Conservation (phyloP, 2,888 invertebrate species). For the Noctua janthe region DNA sequence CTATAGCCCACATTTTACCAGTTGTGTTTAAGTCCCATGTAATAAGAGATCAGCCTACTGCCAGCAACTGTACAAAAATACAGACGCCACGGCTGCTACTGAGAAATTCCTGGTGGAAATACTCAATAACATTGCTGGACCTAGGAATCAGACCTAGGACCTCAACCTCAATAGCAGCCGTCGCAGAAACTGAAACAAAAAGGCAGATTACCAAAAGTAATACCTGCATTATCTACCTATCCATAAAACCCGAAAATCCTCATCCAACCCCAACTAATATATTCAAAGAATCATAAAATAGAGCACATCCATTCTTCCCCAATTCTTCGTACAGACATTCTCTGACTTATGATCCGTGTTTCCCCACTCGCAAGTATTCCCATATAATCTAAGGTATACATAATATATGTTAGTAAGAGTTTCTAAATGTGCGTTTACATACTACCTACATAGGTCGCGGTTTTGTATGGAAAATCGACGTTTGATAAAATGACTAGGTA, state of each 20-base stretch:
- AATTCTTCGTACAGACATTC: slow-evolving; percentile 46
- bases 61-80: neutral
- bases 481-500: slow-evolving; percentile 38
- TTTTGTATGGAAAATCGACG: slow-evolving; percentile 9
- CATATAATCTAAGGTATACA: slow-evolving; percentile 62
- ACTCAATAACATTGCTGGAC: neutral
- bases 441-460: slow-evolving; percentile 49
- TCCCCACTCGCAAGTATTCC: slow-evolving; percentile 57
- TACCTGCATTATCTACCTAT: neutral
- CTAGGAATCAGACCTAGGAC: neutral
- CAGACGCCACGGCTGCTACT: neutral
- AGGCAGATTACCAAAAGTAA: neutral
- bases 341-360: slow-evolving; percentile 54
- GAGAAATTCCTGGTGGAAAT: neutral
- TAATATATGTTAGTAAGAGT: slow-evolving; percentile 63
- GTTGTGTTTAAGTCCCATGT: too few species aligned
- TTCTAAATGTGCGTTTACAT: slow-evolving; percentile 58
- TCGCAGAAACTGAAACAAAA: neutral
- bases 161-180: neutral
- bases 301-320: slow-evolving; percentile 32
- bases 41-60: neutral
- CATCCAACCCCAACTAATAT: slow-evolving; percentile 10
- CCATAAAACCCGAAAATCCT: neutral
- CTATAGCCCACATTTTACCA: neutral
- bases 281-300: slow-evolving; percentile 41